These are phyloP conservation scores for Lathamus discolor DNA, from an alignment of 2,113 vertebrate species.

Conservation along the genomic window DNA sequence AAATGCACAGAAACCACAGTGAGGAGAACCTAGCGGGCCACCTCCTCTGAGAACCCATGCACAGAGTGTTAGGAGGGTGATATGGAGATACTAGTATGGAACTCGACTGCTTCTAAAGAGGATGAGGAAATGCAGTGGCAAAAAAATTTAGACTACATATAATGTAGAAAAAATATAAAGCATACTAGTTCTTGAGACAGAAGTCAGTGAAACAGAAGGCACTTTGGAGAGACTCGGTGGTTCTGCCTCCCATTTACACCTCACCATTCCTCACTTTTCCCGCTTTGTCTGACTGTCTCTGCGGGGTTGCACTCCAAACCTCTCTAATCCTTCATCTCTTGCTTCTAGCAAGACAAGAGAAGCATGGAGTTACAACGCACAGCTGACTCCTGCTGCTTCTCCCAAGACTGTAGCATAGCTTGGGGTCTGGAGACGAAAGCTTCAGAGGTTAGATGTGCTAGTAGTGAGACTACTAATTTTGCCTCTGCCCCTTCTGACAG, in stretches of 20 bases:
- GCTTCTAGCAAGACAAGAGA: neutral
- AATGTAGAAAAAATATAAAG: neutral
- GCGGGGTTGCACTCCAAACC: fast-evolving
- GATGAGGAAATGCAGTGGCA: neutral
- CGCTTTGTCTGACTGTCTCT: neutral
- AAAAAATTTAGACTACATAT: neutral
- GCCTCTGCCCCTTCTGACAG: neutral
- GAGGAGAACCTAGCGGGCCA: neutral
- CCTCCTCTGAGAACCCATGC: neutral
- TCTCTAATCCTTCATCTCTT: neutral
- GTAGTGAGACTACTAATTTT: fast-evolving
- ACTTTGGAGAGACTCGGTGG: neutral
- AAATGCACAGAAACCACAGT: neutral
- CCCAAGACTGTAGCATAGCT: neutral
- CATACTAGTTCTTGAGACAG: neutral
- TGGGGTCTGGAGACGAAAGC: neutral
- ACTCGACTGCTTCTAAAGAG: neutral
- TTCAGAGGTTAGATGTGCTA: neutral
- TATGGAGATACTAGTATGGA: fast-evolving
- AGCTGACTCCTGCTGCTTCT: neutral
- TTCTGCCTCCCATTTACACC: neutral
- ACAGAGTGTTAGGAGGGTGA: fast-evolving
- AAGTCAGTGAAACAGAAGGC: neutral
- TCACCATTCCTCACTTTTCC: neutral
- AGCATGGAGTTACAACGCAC: neutral